Percentiles rank a stretch among this genome's conserved stretches.
These are phyloP conservation scores for Cercopithecus mona DNA, from an alignment of 2,113 vertebrate genomes.

Conservation along the genomic window DNA sequence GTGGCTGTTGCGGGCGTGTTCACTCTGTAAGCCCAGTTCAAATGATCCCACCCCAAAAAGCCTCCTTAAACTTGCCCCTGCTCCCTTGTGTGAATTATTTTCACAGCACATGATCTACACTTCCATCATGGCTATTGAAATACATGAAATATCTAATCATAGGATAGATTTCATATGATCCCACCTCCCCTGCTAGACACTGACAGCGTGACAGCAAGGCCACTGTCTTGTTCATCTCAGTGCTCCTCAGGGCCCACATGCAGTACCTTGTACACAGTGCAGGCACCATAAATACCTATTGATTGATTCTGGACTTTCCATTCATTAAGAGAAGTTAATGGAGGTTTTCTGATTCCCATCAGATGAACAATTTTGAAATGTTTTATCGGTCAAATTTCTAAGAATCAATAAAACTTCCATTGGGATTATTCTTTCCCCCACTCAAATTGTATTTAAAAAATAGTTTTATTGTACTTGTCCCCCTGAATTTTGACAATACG, in stretches of 20 bases:
- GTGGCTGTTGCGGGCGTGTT: background rate
- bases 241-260: background rate
- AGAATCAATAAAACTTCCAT: constrained; percentile 9
- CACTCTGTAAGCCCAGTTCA: background rate
- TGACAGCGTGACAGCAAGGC: background rate
- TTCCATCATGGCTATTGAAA: background rate
- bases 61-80: background rate
- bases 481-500: background rate
- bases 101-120: background rate
- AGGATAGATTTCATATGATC: background rate
- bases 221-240: background rate
- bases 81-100: too few species aligned
- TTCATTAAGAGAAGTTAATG: constrained; percentile 61
- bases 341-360: constrained; percentile 54
- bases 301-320: background rate
- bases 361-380: constrained; percentile 9
- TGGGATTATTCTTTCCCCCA: background rate
- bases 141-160: background rate
- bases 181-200: background rate
- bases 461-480: background rate
- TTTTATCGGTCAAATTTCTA: constrained; percentile 45
- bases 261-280: background rate
- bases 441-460: constrained; percentile 18
- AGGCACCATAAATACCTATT: background rate
- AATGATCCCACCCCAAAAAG: background rate